phyloP scores from a whole-genome alignment of 2,888 invertebrate genomes.

The Macrophya alboannulata region DNA sequence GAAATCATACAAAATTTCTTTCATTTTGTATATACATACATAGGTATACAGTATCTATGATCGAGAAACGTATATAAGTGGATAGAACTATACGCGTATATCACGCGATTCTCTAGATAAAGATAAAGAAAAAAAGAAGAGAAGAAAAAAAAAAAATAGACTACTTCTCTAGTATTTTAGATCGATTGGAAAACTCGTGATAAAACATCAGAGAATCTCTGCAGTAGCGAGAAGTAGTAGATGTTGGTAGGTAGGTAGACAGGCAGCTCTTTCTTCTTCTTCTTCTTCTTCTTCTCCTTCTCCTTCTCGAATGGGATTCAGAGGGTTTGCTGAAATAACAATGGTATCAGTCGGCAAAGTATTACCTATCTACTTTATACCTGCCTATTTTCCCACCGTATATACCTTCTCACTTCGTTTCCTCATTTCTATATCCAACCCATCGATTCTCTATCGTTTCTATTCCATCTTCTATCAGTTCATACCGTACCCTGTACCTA shows the following conservation, averaged over 20 bases:
- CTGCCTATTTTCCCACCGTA: no score
- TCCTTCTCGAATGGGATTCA: constrained; percentile 58
- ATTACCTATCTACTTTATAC: constrained; percentile 58
- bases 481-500: background rate
- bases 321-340: constrained; percentile 65
- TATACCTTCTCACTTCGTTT: constrained; percentile 19
- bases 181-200: constrained; percentile 39
- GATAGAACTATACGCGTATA: no score
- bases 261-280: no score
- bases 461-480: constrained; percentile 43
- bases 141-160: background rate
- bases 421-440: constrained; percentile 40
- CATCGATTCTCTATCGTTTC: constrained; percentile 48
- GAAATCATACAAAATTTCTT: no score
- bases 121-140: background rate
- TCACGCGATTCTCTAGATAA: background rate
- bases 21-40: no score
- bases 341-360: constrained; percentile 63
- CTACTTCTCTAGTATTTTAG: background rate
- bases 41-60: no score
- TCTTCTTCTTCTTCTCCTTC: no score
- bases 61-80: no score
- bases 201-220: constrained; percentile 50
- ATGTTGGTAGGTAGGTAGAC: no score
- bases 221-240: constrained; percentile 7